These are phyloP conservation scores for Drosophila mojavensis DNA, from an alignment of 1,140 invertebrate species.

Conservation along the genomic window DNA sequence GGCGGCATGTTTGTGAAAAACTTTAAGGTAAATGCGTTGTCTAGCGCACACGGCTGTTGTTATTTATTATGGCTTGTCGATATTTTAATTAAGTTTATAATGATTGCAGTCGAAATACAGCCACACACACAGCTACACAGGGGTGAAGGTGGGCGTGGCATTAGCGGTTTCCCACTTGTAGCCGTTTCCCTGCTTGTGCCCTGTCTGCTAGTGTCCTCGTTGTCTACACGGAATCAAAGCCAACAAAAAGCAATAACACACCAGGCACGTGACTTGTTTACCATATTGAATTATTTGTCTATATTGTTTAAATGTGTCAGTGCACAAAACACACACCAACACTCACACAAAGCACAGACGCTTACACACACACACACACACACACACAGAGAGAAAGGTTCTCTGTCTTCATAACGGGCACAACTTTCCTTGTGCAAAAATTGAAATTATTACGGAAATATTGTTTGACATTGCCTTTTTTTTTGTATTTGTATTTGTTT, in stretches of 20 bases:
- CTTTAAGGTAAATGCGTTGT: conserved; percentile 52
- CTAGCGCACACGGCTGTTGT: conserved; percentile 41
- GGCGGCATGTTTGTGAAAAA: conserved; percentile 17
- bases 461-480: conserved; percentile 46
- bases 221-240: conserved; percentile 67
- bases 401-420: conserved; percentile 1
- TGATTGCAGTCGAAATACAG: conserved; percentile 39
- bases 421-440: conserved; percentile 53
- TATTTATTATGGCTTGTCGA: conserved; percentile 56
- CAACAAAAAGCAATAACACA: conserved; percentile 71
- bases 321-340: conserved; percentile 26
- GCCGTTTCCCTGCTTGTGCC: conserved; percentile 25
- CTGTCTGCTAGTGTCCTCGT: conserved; percentile 40
- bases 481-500: background rate
- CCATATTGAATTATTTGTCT: conserved; percentile 74
- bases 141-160: conserved; percentile 20
- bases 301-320: conserved; percentile 59
- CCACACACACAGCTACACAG: background rate
- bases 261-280: conserved; percentile 71
- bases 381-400: conserved; percentile 31
- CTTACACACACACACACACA: background rate
- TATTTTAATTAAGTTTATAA: conserved; percentile 82
- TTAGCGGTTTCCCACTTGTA: background rate
- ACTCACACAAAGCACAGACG: background rate
- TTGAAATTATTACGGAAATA: conserved; percentile 62